phyloP scores from a whole-genome alignment of 2,888 invertebrate genomes.

The Melinopterus prodromus region DNA sequence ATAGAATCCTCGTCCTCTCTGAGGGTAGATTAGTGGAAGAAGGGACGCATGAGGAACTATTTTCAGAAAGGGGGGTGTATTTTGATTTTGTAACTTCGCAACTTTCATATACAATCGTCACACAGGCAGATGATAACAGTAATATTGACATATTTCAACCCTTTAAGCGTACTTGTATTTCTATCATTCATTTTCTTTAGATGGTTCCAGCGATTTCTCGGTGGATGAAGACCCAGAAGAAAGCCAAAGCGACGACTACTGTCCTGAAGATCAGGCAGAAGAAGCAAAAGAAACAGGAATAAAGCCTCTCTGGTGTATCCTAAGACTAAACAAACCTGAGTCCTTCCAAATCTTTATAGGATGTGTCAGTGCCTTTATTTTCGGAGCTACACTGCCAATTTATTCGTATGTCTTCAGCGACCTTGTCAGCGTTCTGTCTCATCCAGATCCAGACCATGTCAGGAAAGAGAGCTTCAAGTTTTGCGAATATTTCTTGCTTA shows the following conservation, averaged over 20 bases:
- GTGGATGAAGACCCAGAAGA: too few species aligned
- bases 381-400: slow-evolving; percentile 76
- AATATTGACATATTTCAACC: not conserved
- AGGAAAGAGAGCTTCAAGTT: slow-evolving; percentile 67
- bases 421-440: slow-evolving; percentile 69
- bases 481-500: slow-evolving; percentile 71
- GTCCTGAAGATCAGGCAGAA: too few species aligned
- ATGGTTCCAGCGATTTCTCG: too few species aligned
- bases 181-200: too few species aligned
- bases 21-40: slow-evolving; percentile 74
- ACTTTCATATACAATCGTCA: slow-evolving; percentile 44
- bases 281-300: slow-evolving; percentile 15
- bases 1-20: slow-evolving; percentile 77
- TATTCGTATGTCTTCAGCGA: slow-evolving; percentile 79
- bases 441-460: slow-evolving; percentile 63
- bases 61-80: slow-evolving; percentile 71
- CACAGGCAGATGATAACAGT: slow-evolving; percentile 16
- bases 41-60: slow-evolving; percentile 75
- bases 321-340: slow-evolving; percentile 72
- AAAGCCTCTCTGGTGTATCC: slow-evolving; percentile 56
- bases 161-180: not conserved
- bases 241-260: too few species aligned
- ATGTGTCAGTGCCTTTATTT: slow-evolving; percentile 67
- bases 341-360: slow-evolving; percentile 72
- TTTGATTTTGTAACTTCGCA: slow-evolving; percentile 76